These are phyloP conservation scores for Cotesia typhae DNA, from an alignment of 1,140 invertebrate species.

Conservation along the genomic window DNA sequence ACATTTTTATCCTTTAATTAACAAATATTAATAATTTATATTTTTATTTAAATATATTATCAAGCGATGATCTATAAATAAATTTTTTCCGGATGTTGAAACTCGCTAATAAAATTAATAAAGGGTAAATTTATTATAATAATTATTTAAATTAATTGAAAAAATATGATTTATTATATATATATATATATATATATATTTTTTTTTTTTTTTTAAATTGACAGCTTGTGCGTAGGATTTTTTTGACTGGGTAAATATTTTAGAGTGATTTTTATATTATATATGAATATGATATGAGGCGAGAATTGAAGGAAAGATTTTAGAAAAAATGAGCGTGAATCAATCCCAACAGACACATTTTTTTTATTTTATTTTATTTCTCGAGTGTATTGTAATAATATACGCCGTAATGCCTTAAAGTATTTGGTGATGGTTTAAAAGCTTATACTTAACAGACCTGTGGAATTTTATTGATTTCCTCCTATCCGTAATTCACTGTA, in stretches of 20 bases:
- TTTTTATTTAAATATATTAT: slow-evolving; percentile 5
- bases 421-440: slow-evolving; percentile 83
- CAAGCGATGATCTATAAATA: no score
- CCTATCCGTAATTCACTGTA: slow-evolving; percentile 85
- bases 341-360: slow-evolving; percentile 70
- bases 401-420: slow-evolving; percentile 88
- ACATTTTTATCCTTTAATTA: slow-evolving; percentile 34
- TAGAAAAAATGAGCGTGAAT: slow-evolving; percentile 75
- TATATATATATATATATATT: no score
- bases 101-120: slow-evolving; percentile 45
- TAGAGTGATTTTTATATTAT: no score
- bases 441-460: slow-evolving; percentile 89
- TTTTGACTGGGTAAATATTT: slow-evolving; percentile 84
- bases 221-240: slow-evolving; percentile 82
- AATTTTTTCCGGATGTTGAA: slow-evolving; percentile 62
- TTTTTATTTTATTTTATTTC: slow-evolving; percentile 49
- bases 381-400: slow-evolving; percentile 80
- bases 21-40: background rate
- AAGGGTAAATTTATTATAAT: slow-evolving; percentile 28
- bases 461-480: slow-evolving; percentile 98
- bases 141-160: background rate
- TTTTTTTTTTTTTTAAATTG: slow-evolving; percentile 75
- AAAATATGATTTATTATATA: slow-evolving; percentile 74
- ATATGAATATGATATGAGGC: slow-evolving; percentile 61
- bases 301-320: slow-evolving; percentile 69